Percentiles rank a stretch among this genome's conserved stretches.
Conservation (phyloP, 2,113 vertebrate genomes). For the Gymnogyps californianus region DNA sequence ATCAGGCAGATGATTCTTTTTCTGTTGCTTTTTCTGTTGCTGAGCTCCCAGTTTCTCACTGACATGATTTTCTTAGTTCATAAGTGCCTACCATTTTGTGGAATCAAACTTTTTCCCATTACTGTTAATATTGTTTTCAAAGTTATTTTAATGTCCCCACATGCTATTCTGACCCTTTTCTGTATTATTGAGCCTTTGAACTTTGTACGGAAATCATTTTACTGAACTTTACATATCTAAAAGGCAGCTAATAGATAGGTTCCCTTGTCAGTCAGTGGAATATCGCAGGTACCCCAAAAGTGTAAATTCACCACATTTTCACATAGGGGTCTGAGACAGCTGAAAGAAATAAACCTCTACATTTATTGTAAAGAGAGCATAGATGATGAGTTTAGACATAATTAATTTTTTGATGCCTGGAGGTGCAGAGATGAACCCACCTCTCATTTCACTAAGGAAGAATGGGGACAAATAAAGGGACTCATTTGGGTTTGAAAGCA, state of each 20-base stretch:
- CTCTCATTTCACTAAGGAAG: background rate
- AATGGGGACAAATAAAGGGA: background rate
- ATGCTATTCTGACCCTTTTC: background rate
- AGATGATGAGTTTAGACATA: background rate
- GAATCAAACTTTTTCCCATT: background rate
- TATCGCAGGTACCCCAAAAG: background rate
- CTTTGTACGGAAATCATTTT: background rate
- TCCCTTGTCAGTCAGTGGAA: background rate
- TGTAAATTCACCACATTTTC: background rate
- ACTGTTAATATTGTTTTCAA: background rate
- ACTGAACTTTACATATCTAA: background rate
- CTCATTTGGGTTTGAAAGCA: background rate
- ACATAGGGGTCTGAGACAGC: fast-evolving
- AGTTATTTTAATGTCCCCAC: background rate
- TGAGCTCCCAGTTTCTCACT: background rate
- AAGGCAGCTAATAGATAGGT: background rate
- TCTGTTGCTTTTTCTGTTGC: background rate
- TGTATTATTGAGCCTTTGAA: background rate
- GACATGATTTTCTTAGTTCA: background rate
- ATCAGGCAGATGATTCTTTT: background rate
- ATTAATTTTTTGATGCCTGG: background rate
- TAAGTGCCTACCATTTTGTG: background rate
- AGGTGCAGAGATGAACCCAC: background rate
- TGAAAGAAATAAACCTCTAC: background rate
- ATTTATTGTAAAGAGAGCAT: background rate